Conservation (phyloP, 2,797 vertebrate species). For the Falco novaeseelandiae region DNA sequence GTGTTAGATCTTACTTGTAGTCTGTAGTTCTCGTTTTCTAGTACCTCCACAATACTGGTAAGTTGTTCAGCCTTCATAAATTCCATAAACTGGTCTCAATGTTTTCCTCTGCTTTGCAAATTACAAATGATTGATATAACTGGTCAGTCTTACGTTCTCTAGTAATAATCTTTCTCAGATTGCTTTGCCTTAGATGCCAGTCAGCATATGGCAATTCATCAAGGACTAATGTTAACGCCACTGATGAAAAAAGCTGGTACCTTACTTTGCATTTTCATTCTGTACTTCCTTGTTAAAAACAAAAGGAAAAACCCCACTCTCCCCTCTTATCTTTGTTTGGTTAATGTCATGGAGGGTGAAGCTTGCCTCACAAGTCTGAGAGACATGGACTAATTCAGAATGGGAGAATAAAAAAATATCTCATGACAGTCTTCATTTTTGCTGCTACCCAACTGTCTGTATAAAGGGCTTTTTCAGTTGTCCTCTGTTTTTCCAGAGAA, state of each 20-base stretch:
- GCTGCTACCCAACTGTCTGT: neutral
- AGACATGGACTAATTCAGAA: neutral
- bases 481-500: neutral
- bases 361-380: neutral
- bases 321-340: neutral
- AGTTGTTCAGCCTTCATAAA: neutral
- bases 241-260: neutral
- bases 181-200: neutral
- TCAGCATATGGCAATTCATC: neutral
- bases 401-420: neutral
- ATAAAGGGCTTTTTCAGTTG: constrained; percentile 8
- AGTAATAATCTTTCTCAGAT: neutral
- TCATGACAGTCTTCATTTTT: neutral
- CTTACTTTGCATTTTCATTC: neutral
- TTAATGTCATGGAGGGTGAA: neutral
- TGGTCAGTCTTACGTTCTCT: neutral
- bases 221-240: neutral
- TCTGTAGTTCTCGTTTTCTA: neutral
- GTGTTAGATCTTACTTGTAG: neutral
- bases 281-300: neutral
- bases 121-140: neutral
- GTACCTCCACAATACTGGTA: too few species aligned
- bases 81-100: neutral
- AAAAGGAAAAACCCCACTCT: neutral
- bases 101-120: neutral